These are phyloP conservation scores for Syngnathus scovelli DNA, from an alignment of 2,113 vertebrate species.

Conservation along the genomic window DNA sequence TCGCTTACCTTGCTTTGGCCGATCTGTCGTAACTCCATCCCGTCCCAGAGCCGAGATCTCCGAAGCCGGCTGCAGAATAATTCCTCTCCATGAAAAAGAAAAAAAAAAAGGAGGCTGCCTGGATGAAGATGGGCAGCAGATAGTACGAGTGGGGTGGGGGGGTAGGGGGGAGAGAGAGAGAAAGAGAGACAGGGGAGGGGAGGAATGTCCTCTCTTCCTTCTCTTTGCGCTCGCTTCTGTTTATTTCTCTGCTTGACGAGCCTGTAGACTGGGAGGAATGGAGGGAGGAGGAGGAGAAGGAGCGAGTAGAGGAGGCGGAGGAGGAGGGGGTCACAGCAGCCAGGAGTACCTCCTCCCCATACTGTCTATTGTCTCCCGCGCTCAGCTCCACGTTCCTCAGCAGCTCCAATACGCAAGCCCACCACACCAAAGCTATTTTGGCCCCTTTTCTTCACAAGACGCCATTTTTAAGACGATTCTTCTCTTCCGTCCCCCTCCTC, in stretches of 20 bases:
- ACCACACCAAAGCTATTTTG: conserved; percentile 30
- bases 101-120: conserved; percentile 17
- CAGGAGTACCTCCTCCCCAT: conserved; percentile 58
- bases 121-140: conserved; percentile 71
- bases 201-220: conserved; percentile 62
- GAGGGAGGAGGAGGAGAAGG: conserved; percentile 46
- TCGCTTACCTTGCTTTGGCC: conserved; percentile 83
- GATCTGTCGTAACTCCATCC: conserved; percentile 90
- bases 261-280: conserved; percentile 66
- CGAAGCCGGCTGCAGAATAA: conserved; percentile 85
- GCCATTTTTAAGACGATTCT: conserved; percentile 65
- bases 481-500: conserved; percentile 10
- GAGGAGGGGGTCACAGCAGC: conserved; percentile 57
- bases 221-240: conserved; percentile 61
- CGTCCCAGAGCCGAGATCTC: conserved; percentile 82
- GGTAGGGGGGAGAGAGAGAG: conserved; percentile 35
- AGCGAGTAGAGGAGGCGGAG: conserved; percentile 13
- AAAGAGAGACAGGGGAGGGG: conserved; percentile 14
- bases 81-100: conserved; percentile 85
- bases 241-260: conserved; percentile 74
- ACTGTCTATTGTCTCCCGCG: conserved; percentile 70
- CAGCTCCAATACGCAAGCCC: conserved; percentile 12
- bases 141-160: conserved; percentile 57
- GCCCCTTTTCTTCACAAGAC: conserved; percentile 60
- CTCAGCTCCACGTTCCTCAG: conserved; percentile 19